A percentile compares a stretch with the other conserved stretches of the same genome.
Conservation (phyloP, 2,888 invertebrate genomes). For the Ormyrus pomaceus region DNA sequence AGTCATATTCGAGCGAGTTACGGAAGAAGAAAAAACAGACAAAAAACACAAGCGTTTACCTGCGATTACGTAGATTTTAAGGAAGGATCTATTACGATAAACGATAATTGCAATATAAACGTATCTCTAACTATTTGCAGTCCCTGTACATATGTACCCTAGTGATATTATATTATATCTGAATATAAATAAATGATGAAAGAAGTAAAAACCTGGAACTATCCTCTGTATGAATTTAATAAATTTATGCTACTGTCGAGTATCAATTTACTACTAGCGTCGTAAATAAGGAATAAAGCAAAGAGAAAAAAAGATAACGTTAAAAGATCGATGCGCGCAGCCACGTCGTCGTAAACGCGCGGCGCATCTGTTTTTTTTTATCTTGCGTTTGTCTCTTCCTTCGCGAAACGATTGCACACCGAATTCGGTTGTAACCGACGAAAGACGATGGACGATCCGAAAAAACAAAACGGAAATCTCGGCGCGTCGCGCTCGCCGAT, state of each 20-base stretch:
- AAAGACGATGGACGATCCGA: slow-evolving; percentile 12
- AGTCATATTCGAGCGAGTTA: slow-evolving; percentile 28
- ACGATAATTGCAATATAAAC: slow-evolving; percentile 71
- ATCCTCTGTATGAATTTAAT: slow-evolving; percentile 74
- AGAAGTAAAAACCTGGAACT: slow-evolving; percentile 58
- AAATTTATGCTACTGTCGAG: slow-evolving; percentile 68
- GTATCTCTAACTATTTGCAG: slow-evolving; percentile 70
- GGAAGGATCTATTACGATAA: slow-evolving; percentile 56
- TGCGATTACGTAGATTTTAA: slow-evolving; percentile 48
- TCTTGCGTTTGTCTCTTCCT: slow-evolving; percentile 27
- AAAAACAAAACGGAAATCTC: slow-evolving; percentile 3
- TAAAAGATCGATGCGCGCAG: slow-evolving; percentile 20
- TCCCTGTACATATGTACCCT: slow-evolving; percentile 75
- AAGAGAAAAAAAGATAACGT: slow-evolving; percentile 12
- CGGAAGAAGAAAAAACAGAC: slow-evolving; percentile 4
- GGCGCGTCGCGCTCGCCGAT: slow-evolving; percentile 22
- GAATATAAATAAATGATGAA: slow-evolving; percentile 65
- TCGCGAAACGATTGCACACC: neutral
- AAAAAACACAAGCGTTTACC: slow-evolving; percentile 46
- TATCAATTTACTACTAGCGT: slow-evolving; percentile 71
- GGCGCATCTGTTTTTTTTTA: slow-evolving; percentile 11
- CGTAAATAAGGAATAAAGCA: slow-evolving; percentile 56
- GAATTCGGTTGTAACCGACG: neutral
- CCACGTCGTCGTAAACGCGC: slow-evolving; percentile 16
- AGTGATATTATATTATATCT: slow-evolving; percentile 73